Conservation (phyloP, 92 coral and sea anemone genomes). For the Porites divaricata region DNA sequence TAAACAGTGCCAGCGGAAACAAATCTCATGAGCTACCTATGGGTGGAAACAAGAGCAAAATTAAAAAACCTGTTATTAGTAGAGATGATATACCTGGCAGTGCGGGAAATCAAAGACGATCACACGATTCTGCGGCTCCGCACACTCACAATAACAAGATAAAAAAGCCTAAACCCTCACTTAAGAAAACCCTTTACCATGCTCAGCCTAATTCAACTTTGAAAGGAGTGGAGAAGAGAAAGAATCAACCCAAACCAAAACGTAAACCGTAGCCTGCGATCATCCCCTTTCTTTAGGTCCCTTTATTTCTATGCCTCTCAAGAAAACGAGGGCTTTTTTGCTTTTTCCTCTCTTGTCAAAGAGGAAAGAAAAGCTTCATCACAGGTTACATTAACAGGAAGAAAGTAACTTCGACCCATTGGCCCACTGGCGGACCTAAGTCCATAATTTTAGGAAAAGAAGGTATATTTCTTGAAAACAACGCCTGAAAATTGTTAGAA, state of each 20-base stretch:
- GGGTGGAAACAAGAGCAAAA: background rate
- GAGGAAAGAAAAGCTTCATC: too few relatives aligned
- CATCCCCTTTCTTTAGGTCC: too few relatives aligned
- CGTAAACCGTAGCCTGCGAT: too few relatives aligned
- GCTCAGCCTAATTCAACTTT: background rate
- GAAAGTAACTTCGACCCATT: too few relatives aligned
- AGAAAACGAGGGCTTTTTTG: too few relatives aligned
- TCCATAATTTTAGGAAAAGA: too few relatives aligned
- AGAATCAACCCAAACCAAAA: background rate
- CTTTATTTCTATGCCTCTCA: too few relatives aligned
- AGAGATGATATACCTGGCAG: slow-evolving; percentile 1
- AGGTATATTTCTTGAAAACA: too few relatives aligned
- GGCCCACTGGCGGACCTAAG: too few relatives aligned
- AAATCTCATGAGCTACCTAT: background rate
- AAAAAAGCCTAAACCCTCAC: background rate
- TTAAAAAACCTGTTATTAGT: slow-evolving; percentile 1
- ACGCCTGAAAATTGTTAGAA: too few relatives aligned
- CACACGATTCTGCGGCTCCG: slow-evolving; percentile 2
- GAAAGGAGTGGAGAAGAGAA: background rate
- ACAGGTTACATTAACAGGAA: too few relatives aligned
- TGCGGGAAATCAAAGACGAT: background rate
- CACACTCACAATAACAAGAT: background rate
- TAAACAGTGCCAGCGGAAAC: background rate
- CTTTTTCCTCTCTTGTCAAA: too few relatives aligned
- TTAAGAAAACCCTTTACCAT: background rate